Evolutionary conservation across 2,888 invertebrate genomes (phyloP).

Genomic region (Cryptocephalus primarius): DNA sequence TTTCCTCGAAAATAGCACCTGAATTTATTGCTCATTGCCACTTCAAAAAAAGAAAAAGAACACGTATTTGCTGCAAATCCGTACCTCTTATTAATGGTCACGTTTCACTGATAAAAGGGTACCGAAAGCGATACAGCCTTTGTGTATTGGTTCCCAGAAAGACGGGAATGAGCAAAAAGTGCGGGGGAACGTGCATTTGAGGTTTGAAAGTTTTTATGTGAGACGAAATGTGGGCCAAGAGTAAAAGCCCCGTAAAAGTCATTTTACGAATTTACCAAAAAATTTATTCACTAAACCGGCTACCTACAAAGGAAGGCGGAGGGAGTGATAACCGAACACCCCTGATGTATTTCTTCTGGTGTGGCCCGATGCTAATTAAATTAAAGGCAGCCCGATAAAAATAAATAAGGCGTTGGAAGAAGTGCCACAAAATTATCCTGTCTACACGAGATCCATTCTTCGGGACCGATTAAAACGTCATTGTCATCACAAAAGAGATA

Average conservation of each 20-base stretch:
- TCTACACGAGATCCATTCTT: slow-evolving; percentile 16
- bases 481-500: slow-evolving; percentile 25
- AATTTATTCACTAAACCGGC: no score
- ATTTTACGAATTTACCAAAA: no score
- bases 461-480: slow-evolving; percentile 28
- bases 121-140: slow-evolving; percentile 2
- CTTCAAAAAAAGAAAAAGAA: slow-evolving; percentile 7
- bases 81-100: slow-evolving; percentile 12
- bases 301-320: no score
- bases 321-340: no score
- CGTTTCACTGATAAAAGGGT: slow-evolving; percentile 12
- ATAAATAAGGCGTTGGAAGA: slow-evolving; percentile 18
- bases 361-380: no score
- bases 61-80: slow-evolving; percentile 6
- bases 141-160: background rate
- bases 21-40: slow-evolving; percentile 8
- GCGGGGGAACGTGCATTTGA: no score
- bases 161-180: slow-evolving; percentile 1
- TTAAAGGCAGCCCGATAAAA: slow-evolving; percentile 6
- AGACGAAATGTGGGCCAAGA: no score
- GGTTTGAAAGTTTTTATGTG: no score
- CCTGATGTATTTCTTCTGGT: no score
- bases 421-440: slow-evolving; percentile 25
- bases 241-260: no score
- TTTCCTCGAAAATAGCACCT: slow-evolving; percentile 12